Conservation (phyloP, 2,888 invertebrate species). For the Ophioninae sp. region DNA sequence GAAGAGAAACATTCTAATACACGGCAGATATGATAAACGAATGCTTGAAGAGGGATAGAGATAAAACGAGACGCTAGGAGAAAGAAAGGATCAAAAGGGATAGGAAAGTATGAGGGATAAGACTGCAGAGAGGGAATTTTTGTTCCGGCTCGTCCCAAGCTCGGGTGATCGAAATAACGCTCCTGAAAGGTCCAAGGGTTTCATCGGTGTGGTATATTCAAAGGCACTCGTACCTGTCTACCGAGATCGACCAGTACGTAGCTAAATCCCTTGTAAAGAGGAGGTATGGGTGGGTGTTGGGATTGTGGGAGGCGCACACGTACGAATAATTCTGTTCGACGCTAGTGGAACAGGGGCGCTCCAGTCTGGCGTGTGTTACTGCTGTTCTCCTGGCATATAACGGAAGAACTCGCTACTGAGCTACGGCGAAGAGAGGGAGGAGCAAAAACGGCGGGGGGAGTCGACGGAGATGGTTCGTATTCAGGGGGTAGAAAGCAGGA, state of each 20-base stretch:
- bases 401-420: slow-evolving; percentile 26
- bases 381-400: slow-evolving; percentile 25
- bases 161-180: slow-evolving; percentile 59
- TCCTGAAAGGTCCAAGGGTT: slow-evolving; percentile 43
- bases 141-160: slow-evolving; percentile 52
- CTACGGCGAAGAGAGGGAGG: slow-evolving; percentile 19
- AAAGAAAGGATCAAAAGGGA: background rate
- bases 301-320: background rate
- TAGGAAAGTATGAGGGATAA: slow-evolving; percentile 9
- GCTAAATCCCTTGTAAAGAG: slow-evolving; percentile 14
- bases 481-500: slow-evolving; percentile 6
- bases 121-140: slow-evolving; percentile 49
- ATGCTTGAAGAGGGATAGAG: background rate
- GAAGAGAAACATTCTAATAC: too few species aligned
- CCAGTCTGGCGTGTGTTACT: slow-evolving; percentile 32
- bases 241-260: slow-evolving; percentile 4
- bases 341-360: slow-evolving; percentile 34
- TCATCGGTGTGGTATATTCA: slow-evolving; percentile 15
- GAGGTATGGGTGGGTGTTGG: background rate
- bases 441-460: slow-evolving; percentile 14
- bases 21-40: too few species aligned
- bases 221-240: slow-evolving; percentile 18
- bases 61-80: background rate
- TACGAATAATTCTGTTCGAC: slow-evolving; percentile 20
- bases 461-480: slow-evolving; percentile 3